Conservation (phyloP, 2,113 vertebrate genomes). For the Neopipo cinnamomea region DNA sequence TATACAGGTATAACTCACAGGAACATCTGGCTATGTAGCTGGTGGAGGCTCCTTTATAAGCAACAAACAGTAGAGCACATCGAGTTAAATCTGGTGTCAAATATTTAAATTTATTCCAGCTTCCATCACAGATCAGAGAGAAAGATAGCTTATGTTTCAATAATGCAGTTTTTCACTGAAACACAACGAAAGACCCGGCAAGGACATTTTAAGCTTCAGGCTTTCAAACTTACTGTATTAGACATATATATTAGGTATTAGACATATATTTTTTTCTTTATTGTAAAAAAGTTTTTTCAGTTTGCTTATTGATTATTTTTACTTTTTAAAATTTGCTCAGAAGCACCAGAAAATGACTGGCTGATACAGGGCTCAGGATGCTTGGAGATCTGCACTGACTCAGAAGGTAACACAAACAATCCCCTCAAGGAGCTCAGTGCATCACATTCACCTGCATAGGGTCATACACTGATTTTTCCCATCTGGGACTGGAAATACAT, state of each 20-base stretch:
- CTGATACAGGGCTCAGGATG: background rate
- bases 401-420: background rate
- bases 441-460: accelerated
- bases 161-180: background rate
- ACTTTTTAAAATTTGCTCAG: background rate
- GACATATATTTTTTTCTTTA: accelerated
- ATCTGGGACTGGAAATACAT: background rate
- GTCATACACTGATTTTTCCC: background rate
- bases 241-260: background rate
- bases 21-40: background rate
- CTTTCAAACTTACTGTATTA: background rate
- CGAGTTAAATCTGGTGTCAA: background rate
- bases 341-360: background rate
- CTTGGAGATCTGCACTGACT: background rate
- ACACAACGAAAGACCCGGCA: background rate
- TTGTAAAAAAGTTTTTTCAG: background rate
- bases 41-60: background rate
- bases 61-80: background rate
- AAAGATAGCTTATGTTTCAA: background rate
- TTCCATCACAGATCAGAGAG: background rate
- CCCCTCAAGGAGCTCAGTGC: background rate
- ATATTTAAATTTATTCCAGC: background rate
- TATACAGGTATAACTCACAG: background rate
- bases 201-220: background rate
- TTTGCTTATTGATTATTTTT: background rate